Evolutionary conservation across 2,797 vertebrate genomes (phyloP).

Genomic region (Gambelia wislizenii): DNA sequence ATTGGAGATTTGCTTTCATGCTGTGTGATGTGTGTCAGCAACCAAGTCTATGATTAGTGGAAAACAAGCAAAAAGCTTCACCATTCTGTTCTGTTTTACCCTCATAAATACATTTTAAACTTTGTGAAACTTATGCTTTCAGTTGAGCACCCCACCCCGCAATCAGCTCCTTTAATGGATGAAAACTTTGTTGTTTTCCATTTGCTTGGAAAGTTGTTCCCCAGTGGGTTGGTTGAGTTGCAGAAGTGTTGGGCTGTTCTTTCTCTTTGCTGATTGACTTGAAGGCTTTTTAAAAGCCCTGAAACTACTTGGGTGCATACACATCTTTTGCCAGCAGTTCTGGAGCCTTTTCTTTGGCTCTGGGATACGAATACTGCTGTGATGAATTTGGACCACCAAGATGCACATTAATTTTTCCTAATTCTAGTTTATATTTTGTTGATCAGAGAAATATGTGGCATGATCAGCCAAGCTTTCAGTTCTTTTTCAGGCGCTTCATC

Average conservation of each 20-base stretch:
- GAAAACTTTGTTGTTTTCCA: conserved; percentile 25
- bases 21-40: background rate
- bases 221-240: background rate
- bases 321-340: conserved; percentile 67
- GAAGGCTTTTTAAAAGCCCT: background rate
- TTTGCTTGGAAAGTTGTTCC: background rate
- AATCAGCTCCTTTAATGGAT: background rate
- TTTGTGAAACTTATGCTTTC: background rate
- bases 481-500: conserved; percentile 52
- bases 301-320: background rate
- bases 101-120: background rate
- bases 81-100: background rate
- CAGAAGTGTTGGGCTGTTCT: background rate
- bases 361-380: conserved; percentile 67
- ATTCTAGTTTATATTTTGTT: conserved; percentile 80
- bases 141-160: background rate
- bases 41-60: background rate
- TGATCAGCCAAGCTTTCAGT: conserved; percentile 69
- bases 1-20: background rate
- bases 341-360: conserved; percentile 66
- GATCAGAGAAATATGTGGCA: conserved; percentile 75
- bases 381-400: conserved; percentile 80
- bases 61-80: fast-evolving
- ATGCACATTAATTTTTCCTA: conserved; percentile 77
- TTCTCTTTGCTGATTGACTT: conserved; percentile 21